Conservation (phyloP, 2,113 vertebrate genomes). For the Erpornis zantholeuca region DNA sequence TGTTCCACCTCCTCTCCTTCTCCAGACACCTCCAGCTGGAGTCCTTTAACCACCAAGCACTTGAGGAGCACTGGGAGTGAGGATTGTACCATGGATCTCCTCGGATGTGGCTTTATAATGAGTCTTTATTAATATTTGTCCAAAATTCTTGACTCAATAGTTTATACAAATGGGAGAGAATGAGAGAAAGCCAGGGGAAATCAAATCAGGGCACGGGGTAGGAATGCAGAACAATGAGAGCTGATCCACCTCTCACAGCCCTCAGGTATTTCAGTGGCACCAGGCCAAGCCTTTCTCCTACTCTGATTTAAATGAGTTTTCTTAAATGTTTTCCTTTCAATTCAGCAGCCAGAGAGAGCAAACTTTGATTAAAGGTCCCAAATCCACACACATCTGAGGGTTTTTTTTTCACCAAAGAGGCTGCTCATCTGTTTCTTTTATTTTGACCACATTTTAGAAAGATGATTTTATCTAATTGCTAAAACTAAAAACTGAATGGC, state of each 20-base stretch:
- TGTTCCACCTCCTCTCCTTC: not conserved
- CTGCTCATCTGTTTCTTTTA: not conserved
- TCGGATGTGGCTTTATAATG: not conserved
- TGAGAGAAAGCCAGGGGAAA: not conserved
- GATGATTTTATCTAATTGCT: not conserved
- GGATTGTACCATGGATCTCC: not conserved
- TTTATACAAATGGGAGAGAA: not conserved
- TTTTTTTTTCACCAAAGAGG: not conserved
- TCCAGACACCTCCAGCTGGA: not conserved
- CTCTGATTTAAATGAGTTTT: not conserved
- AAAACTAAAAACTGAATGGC: not conserved
- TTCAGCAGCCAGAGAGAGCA: not conserved
- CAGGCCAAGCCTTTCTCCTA: not conserved
- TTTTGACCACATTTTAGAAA: not conserved
- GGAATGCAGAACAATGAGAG: not conserved
- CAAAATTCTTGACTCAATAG: not conserved
- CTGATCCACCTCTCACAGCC: not conserved
- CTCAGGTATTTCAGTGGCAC: not conserved
- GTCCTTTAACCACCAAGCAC: not conserved
- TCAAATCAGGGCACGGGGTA: not conserved
- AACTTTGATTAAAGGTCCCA: not conserved
- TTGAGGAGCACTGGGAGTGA: not conserved
- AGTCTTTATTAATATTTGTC: not conserved
- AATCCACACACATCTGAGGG: not conserved
- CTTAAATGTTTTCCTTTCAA: not conserved